Evolutionary conservation across 2,113 vertebrate genomes (phyloP).

Genomic region (Festucalex cinctus): DNA sequence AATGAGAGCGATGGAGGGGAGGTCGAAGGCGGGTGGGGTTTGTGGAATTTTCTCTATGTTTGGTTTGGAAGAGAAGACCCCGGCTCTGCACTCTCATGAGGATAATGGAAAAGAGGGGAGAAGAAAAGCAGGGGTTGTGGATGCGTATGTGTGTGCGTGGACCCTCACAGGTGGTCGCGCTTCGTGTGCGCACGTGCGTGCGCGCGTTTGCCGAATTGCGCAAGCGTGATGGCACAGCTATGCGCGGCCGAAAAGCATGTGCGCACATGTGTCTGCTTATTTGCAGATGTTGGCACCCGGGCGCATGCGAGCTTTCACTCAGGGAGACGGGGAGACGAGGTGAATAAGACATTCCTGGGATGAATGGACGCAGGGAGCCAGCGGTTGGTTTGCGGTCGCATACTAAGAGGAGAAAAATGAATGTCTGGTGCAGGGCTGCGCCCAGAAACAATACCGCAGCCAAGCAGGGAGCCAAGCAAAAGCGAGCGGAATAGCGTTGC

Average conservation of each 20-base stretch:
- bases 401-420: conserved; percentile 74
- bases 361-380: conserved; percentile 50
- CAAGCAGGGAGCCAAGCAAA: conserved; percentile 29
- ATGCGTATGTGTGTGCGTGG: conserved; percentile 46
- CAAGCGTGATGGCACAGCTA: conserved; percentile 20
- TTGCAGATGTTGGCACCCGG: conserved; percentile 49
- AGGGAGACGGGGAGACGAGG: conserved; percentile 45
- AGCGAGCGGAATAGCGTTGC: conserved; percentile 4
- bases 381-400: conserved; percentile 69
- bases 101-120: conserved; percentile 60
- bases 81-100: conserved; percentile 56
- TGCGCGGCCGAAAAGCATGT: conserved; percentile 23
- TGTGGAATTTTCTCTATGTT: conserved; percentile 72
- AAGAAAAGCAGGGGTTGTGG: conserved; percentile 61
- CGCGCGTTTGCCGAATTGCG: conserved; percentile 8
- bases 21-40: conserved; percentile 25
- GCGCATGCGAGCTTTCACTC: conserved; percentile 32
- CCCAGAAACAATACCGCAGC: conserved; percentile 53
- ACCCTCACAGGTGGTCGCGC: conserved; percentile 55
- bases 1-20: conserved; percentile 3
- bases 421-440: conserved; percentile 63
- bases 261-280: conserved; percentile 29
- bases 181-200: conserved; percentile 7
- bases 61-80: conserved; percentile 72
- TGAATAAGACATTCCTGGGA: conserved; percentile 68